Base-by-base conservation (phyloP, 2,797 vertebrate genomes). In the Alectoris magna region DNA sequence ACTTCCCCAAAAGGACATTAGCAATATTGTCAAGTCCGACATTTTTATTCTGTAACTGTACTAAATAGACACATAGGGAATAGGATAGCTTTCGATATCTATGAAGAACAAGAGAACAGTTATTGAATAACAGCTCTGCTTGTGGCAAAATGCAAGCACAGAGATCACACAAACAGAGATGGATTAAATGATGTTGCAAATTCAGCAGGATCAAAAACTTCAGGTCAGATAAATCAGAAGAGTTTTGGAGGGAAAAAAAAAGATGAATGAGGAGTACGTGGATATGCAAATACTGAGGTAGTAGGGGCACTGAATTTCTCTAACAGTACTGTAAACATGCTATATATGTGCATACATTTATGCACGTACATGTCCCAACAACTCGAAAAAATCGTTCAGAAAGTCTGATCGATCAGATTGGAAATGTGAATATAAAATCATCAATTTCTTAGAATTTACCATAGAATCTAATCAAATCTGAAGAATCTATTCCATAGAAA, bases 401-500 rank as follows among this genome's bases (percentile, higher is more conserved):
- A 39, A 21, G 10, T 49, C 49, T 63, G 43, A 39, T 78, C 55
- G 34, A 39, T 78, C 59, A 31, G 18, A 27, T 36, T 86, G 39
- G 43, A 85, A 89, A 87, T 19, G 12, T 11, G 67, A 11, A 43
- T 19, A 55, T 12, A 72, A 84, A 91, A 75, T 69, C 4, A 79
- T 39, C 10, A 60, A 51, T 85, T 55, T 16, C 21, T 13, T 31
- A 12, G 16, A 69, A 1, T 10, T 59, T 43, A 72, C 9, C 14
- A 82, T 39, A 49, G 8, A 51, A 72, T 66, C 44, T 21, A 7
- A 66, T 58, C 62, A 79, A 38, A 67, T 62, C n/a, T 60, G 67
- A n/a, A 77, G 36, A 84, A 69, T 10, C 11, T 76, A 34, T 53
- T 77, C 63, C 85, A 53, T 24, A 79, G 44, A 87, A 93, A 70